These are phyloP conservation scores for Psix sp. DNA, from an alignment of 1,140 invertebrate genomes.

Conservation along the genomic window DNA sequence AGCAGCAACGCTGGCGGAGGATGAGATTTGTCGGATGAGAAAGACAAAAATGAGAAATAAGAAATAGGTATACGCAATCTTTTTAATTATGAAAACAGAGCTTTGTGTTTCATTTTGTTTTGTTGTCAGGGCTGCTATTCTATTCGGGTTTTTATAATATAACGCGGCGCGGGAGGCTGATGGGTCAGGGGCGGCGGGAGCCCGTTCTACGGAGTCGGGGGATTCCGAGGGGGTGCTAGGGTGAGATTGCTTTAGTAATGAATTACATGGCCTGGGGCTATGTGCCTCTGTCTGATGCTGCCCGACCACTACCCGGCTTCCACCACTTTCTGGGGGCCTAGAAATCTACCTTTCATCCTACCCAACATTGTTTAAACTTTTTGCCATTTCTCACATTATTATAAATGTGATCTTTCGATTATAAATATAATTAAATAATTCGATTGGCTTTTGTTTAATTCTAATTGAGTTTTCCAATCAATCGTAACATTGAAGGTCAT, in stretches of 20 bases:
- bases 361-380: constrained; percentile 49
- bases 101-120: constrained; percentile 75
- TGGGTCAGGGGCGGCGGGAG: constrained; percentile 56
- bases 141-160: constrained; percentile 74
- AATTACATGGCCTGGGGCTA: constrained; percentile 78
- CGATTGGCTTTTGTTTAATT: no score
- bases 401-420: constrained; percentile 42
- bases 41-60: constrained; percentile 64
- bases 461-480: no score
- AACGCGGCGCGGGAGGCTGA: constrained; percentile 67
- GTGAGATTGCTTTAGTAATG: constrained; percentile 78
- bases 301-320: constrained; percentile 62
- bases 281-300: constrained; percentile 75
- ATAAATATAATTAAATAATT: constrained; percentile 21
- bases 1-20: constrained; percentile 45
- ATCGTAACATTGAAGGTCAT: not conserved
- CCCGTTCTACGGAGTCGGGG: constrained; percentile 53
- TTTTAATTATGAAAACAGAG: constrained; percentile 74
- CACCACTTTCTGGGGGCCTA: constrained; percentile 57
- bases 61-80: constrained; percentile 70
- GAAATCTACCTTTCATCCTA: constrained; percentile 52
- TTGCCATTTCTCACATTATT: constrained; percentile 41
- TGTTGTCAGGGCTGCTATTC: constrained; percentile 72
- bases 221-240: constrained; percentile 70
- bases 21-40: constrained; percentile 61